These are phyloP conservation scores for Scaptomyza cyrtandrae DNA, from an alignment of 2,888 invertebrate species.

Conservation along the genomic window DNA sequence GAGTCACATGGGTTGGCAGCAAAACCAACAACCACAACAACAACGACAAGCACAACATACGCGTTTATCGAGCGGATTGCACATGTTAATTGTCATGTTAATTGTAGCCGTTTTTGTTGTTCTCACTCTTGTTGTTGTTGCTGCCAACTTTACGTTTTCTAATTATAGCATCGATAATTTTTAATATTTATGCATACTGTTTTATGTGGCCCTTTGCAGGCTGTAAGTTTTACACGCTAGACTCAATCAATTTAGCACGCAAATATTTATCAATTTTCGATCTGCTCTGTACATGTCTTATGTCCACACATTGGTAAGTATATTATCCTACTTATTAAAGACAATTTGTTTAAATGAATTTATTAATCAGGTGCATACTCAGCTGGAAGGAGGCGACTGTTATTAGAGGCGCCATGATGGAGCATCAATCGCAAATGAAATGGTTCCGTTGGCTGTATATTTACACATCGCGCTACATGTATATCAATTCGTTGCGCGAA, in stretches of 20 bases:
- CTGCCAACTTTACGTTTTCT: conserved; percentile 37
- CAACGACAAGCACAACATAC: conserved; percentile 31
- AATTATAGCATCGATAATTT: conserved; percentile 48
- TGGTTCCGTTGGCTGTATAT: conserved; percentile 98
- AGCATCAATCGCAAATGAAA: conserved; percentile 95
- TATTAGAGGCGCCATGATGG: conserved; percentile 91
- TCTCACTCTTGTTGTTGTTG: conserved; percentile 22
- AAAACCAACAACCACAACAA: conserved; percentile 24
- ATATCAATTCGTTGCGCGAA: conserved; percentile 93
- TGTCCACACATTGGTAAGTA: conserved; percentile 91
- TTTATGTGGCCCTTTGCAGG: conserved; percentile 86
- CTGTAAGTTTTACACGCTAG: conserved; percentile 93
- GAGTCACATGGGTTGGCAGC: conserved; percentile 83
- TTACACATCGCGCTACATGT: conserved; percentile 94
- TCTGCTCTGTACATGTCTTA: conserved; percentile 91
- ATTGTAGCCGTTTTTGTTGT: conserved; percentile 51
- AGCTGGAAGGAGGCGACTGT: conserved; percentile 87
- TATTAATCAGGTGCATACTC: conserved; percentile 87
- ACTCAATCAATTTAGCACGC: conserved; percentile 92
- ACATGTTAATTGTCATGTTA: conserved; percentile 75
- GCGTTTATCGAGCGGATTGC: conserved; percentile 43
- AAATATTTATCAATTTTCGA: conserved; percentile 95
- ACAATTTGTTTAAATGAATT: background rate
- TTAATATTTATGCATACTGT: conserved; percentile 47
- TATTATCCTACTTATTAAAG: background rate